Conservation (phyloP, 2,888 invertebrate species). For the Limenitis camilla region DNA sequence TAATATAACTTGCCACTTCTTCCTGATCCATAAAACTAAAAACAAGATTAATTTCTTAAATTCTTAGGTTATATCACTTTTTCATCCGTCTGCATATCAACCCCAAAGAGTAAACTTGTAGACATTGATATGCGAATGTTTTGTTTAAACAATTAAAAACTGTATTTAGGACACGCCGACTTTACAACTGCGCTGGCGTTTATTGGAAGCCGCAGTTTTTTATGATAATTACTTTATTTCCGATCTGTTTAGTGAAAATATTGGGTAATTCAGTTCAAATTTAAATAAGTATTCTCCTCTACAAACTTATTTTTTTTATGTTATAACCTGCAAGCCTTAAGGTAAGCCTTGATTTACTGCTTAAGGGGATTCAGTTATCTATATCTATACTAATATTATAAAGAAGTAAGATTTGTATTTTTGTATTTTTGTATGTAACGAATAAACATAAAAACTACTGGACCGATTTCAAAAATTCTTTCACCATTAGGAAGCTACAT, state of each 20-base stretch:
- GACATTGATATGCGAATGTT: constrained; percentile 45
- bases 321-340: background rate
- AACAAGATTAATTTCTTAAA: too few relatives aligned
- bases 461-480: too few relatives aligned
- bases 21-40: too few relatives aligned
- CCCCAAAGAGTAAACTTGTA: constrained; percentile 35
- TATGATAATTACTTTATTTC: background rate
- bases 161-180: constrained; percentile 22
- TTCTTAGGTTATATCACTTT: background rate
- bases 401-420: too few relatives aligned
- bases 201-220: background rate
- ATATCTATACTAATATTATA: too few relatives aligned
- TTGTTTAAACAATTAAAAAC: constrained; percentile 31
- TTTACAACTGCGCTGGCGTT: background rate
- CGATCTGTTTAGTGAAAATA: background rate
- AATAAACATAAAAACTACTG: too few relatives aligned
- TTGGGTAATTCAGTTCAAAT: constrained; percentile 1
- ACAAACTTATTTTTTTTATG: too few relatives aligned
- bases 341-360: too few relatives aligned
- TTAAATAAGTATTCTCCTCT: background rate
- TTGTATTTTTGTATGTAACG: too few relatives aligned
- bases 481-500: too few relatives aligned
- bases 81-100: background rate
- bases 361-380: too few relatives aligned
- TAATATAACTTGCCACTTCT: too few relatives aligned